Evolutionary conservation across 2,113 vertebrate species (phyloP), one percentile per base, ranked within the genome.

Genomic region (Pelmatolapia mariae): DNA sequence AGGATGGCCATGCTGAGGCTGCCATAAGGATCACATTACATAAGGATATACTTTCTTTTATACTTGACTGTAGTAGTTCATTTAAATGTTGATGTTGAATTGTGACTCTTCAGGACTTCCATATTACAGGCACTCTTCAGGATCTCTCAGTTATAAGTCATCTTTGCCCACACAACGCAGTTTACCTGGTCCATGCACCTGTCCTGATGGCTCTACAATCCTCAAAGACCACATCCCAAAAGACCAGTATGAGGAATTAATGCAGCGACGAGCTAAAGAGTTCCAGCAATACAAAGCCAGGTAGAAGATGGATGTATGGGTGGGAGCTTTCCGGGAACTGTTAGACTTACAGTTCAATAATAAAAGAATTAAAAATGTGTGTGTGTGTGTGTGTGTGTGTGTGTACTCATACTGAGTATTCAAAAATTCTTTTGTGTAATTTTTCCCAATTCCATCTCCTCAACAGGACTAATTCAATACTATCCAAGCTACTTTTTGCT

Each of bases 401-500:
- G 12, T 1, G 33, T 3, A 1, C 1, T 7, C 8, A 52, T 24
- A 24, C 22, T 24, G 53, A 24, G 53, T 1, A 7, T 0, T 24
- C 4, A n/a, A 56, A 24, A 7, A 56, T 13, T 24, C 0, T 24
- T 56, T 56, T 56, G 22, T 56, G 22, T 24, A 7, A 56, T 56
- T 24, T 24, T 56, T 1, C 0, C 10, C 7, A 3, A 5, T 2
- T 18, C 7, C 2, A 6, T 89, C 10, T 57, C 16, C 10, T 52
- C 61, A 56, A 81, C 45, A 95, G 93, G 84, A 85, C 79, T 5
- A 26, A 16, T 2, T 83, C 93, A n/a, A 24, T 82, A 16, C 50
- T 91, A 40, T 80, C 84, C 19, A 80, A 5, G 12, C 82, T 89
- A 22, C 83, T 95, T 19, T 26, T 92, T n/a, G 90, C 93, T 61